Evolutionary conservation across 2,797 vertebrate genomes (phyloP).

Genomic region (Alfaro cultratus): DNA sequence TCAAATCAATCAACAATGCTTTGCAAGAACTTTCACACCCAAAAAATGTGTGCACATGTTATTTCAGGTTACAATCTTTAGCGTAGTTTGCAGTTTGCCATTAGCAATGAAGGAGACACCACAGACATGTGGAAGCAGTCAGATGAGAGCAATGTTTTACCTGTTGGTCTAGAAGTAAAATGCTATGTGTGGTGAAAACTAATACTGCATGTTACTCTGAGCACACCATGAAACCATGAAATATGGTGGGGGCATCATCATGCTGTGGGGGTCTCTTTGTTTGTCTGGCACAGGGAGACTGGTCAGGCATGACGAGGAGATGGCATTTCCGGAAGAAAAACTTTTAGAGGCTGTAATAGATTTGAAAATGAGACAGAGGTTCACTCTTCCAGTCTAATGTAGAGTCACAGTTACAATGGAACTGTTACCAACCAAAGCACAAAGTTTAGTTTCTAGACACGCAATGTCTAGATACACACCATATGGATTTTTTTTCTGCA

Average conservation of each 20-base stretch:
- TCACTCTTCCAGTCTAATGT: background rate
- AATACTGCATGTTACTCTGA: background rate
- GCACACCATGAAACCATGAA: background rate
- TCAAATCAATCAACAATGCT: constrained; percentile 15
- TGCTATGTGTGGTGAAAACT: background rate
- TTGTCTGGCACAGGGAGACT: background rate
- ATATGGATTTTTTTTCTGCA: background rate
- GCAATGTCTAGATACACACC: background rate
- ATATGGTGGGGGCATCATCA: background rate
- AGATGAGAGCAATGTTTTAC: background rate
- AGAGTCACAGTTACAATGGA: background rate
- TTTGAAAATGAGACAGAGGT: background rate
- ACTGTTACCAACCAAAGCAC: background rate
- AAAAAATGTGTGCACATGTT: background rate
- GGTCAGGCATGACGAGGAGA: background rate
- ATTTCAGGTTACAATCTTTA: background rate
- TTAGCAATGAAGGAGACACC: background rate
- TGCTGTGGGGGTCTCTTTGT: background rate
- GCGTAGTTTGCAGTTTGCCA: background rate
- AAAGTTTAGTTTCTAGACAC: background rate
- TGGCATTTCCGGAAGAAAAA: background rate
- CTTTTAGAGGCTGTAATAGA: background rate
- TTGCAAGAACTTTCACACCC: background rate
- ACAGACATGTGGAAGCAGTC: background rate
- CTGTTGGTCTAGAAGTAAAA: background rate